Percentiles rank a stretch among this genome's conserved stretches.
Evolutionary conservation across 2,888 invertebrate genomes (phyloP).

Genomic region (Platerodrilus igneus): DNA sequence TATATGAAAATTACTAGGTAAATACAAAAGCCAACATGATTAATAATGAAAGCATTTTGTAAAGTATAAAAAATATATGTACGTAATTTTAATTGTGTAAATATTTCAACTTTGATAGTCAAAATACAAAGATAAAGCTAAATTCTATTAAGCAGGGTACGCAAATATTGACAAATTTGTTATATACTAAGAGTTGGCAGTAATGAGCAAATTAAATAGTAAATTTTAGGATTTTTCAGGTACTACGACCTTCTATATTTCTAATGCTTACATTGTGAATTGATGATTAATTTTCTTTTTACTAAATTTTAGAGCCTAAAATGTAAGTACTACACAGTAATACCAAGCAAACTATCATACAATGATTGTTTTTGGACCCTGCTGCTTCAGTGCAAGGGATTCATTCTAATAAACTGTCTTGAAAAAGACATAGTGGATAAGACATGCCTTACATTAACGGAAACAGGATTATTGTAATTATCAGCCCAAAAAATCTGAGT

Average conservation of each 20-base stretch:
- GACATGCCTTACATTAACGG: conserved; percentile 39
- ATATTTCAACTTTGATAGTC: too few species aligned
- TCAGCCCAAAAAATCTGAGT: conserved; percentile 55
- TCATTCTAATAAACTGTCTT: conserved; percentile 32
- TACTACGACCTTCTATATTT: too few species aligned
- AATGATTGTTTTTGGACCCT: conserved; percentile 44
- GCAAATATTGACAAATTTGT: not conserved
- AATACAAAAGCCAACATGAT: conserved; percentile 13
- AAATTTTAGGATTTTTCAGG: too few species aligned
- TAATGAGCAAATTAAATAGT: not conserved
- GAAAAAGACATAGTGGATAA: conserved; percentile 45
- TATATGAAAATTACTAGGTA: conserved; percentile 11
- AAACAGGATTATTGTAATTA: conserved; percentile 32
- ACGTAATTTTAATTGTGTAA: conserved; percentile 21
- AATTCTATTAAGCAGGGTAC: not conserved
- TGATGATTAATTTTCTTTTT: too few species aligned
- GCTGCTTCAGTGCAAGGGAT: conserved; percentile 37
- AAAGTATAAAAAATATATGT: conserved; percentile 24
- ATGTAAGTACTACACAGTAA: conserved; percentile 17
- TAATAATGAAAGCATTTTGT: conserved; percentile 16
- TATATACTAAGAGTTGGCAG: not conserved
- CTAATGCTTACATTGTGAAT: too few species aligned
- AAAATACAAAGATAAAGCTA: not conserved
- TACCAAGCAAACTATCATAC: conserved; percentile 19
- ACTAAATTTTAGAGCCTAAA: too few species aligned